Base-by-base conservation (phyloP, 2,113 vertebrate genomes). In the Embiotoca jacksoni region DNA sequence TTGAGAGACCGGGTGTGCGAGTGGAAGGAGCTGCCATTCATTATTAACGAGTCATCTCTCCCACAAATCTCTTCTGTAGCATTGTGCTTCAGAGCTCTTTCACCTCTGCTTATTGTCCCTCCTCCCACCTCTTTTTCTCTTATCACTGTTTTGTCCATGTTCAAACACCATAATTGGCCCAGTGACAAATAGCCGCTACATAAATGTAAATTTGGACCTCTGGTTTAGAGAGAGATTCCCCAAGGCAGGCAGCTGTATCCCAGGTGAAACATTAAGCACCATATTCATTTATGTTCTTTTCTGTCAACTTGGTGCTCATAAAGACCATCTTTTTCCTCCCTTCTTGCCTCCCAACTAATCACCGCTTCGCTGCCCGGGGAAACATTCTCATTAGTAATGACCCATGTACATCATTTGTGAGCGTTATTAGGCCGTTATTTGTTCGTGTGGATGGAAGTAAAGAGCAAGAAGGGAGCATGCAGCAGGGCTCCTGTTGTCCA, bases 191-290 rank as follows among this genome's bases (percentile, higher is more conserved):
- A 32, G 49, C 1, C 1, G 10, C 32, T 23, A 15, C 59, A 66
- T 50, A 81, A 86, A 85, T 86, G 69, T 77, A 77, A 23, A 89
- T 90, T 82, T 84, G 31, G 44, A 44, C 50, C 46, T 69, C 35
- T 62, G 71, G 44, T 72, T 73, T 32, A 37, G 54, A 88, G 58
- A 66, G 6, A 7, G 11, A 14, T 50, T 65, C 64, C 69, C 39
- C 13, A 54, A 62, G 47, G 72, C 57, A 3, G 15, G 65, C 41
- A 15, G 64, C 63, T 6, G 5, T 60, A 36, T 77, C 75, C 54
- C 75, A 79, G 44, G 66, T 78, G 85, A 81, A 71, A 70, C 76
- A 56, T 81, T 63, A 78, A 78, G 59, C 44, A 4, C 57, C 5
- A 2, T 49, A 39, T 58, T 66, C 50, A 39, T 79, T 70, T 55